These are phyloP conservation scores for Heteractis magnifica DNA, from an alignment of 92 coral and sea anemone genomes.

Conservation along the genomic window DNA sequence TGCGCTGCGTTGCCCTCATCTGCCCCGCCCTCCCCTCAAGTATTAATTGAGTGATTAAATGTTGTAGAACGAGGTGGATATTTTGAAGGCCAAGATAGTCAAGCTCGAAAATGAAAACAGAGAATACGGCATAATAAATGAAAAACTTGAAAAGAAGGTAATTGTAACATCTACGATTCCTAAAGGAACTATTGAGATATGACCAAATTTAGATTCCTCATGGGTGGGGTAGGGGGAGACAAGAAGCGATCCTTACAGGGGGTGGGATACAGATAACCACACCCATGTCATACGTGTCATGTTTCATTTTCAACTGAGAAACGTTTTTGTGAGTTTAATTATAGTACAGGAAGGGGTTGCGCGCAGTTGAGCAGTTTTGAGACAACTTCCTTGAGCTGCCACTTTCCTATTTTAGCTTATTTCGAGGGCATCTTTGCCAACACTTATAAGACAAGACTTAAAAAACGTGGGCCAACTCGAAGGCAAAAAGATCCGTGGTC, in stretches of 20 bases:
- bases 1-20: neutral
- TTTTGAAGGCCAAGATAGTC: conserved; percentile 66
- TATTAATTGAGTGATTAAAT: neutral
- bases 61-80: conserved; percentile 71
- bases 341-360: too few relatives aligned
- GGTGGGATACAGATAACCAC: too few relatives aligned
- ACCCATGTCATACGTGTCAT: too few relatives aligned
- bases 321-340: too few relatives aligned
- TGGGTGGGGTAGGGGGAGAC: too few relatives aligned
- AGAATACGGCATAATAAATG: conserved; percentile 65
- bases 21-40: neutral
- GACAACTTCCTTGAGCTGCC: too few relatives aligned
- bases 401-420: neutral
- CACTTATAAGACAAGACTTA: neutral
- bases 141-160: conserved; percentile 83
- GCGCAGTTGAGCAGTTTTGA: too few relatives aligned
- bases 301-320: too few relatives aligned
- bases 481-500: neutral
- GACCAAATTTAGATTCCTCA: too few relatives aligned
- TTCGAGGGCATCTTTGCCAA: neutral
- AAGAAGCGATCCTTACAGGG: too few relatives aligned
- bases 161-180: neutral
- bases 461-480: neutral
- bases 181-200: too few relatives aligned
- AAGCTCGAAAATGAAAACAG: conserved; percentile 80